phyloP scores from a whole-genome alignment of 2,113 vertebrate species.

The Corydoras maculifer region DNA sequence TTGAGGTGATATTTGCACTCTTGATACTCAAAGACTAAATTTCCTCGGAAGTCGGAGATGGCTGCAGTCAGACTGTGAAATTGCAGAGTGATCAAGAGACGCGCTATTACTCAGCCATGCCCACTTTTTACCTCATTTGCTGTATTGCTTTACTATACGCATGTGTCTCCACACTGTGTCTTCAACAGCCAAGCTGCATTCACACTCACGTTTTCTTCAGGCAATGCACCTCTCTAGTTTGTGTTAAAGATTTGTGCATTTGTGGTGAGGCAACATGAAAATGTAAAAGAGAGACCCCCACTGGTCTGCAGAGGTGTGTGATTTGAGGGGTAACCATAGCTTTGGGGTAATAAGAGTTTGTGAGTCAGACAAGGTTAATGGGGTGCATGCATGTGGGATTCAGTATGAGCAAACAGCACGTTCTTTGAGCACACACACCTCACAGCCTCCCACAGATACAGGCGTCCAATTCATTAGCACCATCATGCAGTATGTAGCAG shows the following conservation, averaged over 20 bases:
- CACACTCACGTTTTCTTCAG: no score
- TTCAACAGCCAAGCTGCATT: no score
- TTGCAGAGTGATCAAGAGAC: no score
- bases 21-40: no score
- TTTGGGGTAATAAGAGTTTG: constrained; percentile 62
- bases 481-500: constrained; percentile 10
- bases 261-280: constrained; percentile 1
- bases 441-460: constrained; percentile 42
- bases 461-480: constrained; percentile 28
- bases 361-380: constrained; percentile 69
- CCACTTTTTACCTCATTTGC: no score
- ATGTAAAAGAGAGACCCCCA: constrained; percentile 22
- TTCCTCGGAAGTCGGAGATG: no score
- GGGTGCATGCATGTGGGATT: constrained; percentile 53
- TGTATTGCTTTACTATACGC: no score
- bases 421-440: background rate
- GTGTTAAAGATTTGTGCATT: constrained; percentile 9
- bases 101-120: no score
- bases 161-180: no score
- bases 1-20: no score
- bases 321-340: constrained; percentile 59
- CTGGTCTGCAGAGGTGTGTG: constrained; percentile 51
- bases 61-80: no score
- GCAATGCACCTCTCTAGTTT: background rate
- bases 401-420: constrained; percentile 23